phyloP scores from a whole-genome alignment of 92 coral and sea anemone genomes.

The Porites divaricata region DNA sequence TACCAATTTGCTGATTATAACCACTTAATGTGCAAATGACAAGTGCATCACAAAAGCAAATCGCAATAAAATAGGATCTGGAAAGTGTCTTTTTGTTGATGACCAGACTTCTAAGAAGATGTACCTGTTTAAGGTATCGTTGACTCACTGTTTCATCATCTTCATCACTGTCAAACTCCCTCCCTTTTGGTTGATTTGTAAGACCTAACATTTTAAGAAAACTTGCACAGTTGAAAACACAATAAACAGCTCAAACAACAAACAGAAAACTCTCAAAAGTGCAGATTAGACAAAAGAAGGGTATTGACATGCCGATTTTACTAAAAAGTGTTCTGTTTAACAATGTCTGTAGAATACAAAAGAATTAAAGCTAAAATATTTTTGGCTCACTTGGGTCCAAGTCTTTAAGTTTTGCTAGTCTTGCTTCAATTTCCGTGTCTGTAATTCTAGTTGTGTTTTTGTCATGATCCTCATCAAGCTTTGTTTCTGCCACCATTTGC shows the following conservation, averaged over 20 bases:
- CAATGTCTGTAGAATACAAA: background rate
- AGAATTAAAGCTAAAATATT: background rate
- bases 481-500: conserved; percentile 82
- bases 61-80: too few relatives aligned
- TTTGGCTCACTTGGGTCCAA: conserved; percentile 76
- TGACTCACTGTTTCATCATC: conserved; percentile 81
- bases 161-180: conserved; percentile 92
- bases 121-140: conserved; percentile 88
- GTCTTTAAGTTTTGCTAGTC: conserved; percentile 89
- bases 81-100: background rate
- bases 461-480: conserved; percentile 67
- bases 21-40: too few relatives aligned
- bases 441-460: conserved; percentile 28
- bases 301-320: too few relatives aligned
- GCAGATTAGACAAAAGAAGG: background rate
- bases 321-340: too few relatives aligned
- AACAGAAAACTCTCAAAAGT: background rate
- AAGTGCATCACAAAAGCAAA: too few relatives aligned
- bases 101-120: background rate
- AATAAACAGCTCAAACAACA: background rate
- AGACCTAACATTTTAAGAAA: conserved; percentile 35
- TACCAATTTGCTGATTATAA: too few relatives aligned
- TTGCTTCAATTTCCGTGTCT: conserved; percentile 79
- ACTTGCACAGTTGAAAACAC: background rate
- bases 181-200: conserved; percentile 58